Evolutionary conservation across 2,888 invertebrate genomes (phyloP), one percentile per base, ranked within the genome.

Genomic region (Dorcus parallelipipedus): DNA sequence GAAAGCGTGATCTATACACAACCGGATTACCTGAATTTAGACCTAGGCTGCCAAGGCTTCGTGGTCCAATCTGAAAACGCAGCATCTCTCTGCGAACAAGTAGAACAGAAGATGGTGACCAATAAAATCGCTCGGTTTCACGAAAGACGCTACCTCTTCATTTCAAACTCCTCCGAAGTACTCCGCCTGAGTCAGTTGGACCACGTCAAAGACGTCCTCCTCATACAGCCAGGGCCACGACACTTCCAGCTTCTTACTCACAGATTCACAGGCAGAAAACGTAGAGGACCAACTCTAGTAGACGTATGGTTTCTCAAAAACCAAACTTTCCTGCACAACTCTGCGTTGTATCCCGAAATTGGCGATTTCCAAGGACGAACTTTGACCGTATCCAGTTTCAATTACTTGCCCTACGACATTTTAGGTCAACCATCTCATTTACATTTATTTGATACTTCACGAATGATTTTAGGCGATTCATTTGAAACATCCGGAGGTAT

Each of bases 391-490:
- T 82, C 84, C 7, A 80, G 81, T 56, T 85, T 86, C 69, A 80
- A 79, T 40, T 87, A 87, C 66, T 82, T 82, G 65, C 86, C 86
- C 0, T 86, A 86, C 67, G 77, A 77, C n/a, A 74, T 85, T 52
- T 61, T 74, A 26, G 74, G 76, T 75, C 68, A 67, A 33, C 26
- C 6, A 6, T 33, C 6, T 33, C 6, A 5, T 6, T 33, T 4
- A 33, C 26, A 33, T 33, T 33, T 33, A 33, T 33, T 3, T 33
- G 20, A 3, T 33, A 33, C 26, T 5, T 6, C 26, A 33, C 26
- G 26, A 33, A 3, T 33, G 26, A 6, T 33, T 33, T 7, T 6
- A 33, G 26, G 26, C 6, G 26, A 33, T 33, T 33, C 26, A 5
- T 1, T 33, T 33, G 26, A 33, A 33, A 33, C 26, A 7, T 33